phyloP scores from a whole-genome alignment of 2,888 invertebrate species.

The Pristionchus fissidentatus region DNA sequence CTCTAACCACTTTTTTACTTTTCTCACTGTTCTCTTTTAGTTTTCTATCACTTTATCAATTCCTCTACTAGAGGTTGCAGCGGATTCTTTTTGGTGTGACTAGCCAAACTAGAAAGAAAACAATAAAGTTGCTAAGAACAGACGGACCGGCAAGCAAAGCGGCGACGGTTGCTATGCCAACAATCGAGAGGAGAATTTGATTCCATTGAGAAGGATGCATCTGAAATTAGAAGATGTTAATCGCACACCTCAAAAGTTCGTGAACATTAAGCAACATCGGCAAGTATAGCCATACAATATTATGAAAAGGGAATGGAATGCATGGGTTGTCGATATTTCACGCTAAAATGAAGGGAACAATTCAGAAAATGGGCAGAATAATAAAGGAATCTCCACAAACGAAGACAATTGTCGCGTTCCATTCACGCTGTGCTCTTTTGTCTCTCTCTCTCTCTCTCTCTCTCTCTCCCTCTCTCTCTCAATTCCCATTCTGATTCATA shows the following conservation, averaged over 20 bases:
- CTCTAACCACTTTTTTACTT: background rate
- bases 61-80: too few relatives aligned
- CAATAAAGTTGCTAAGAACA: too few relatives aligned
- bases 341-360: background rate
- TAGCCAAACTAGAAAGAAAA: too few relatives aligned
- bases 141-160: background rate
- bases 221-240: background rate
- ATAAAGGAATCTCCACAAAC: too few relatives aligned
- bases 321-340: too few relatives aligned
- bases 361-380: background rate
- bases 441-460: conserved; percentile 1
- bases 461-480: conserved; percentile 66
- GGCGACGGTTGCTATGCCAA: background rate
- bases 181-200: conserved; percentile 40
- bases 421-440: conserved; percentile 15
- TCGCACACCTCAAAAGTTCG: too few relatives aligned
- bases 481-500: conserved; percentile 26
- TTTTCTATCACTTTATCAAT: background rate
- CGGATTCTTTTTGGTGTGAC: too few relatives aligned
- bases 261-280: too few relatives aligned
- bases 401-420: background rate
- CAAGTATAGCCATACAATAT: too few relatives aligned
- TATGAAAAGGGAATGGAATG: too few relatives aligned
- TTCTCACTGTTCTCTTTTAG: background rate
- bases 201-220: conserved; percentile 43